Percentiles rank a stretch among this genome's conserved stretches.
phyloP scores from a whole-genome alignment of 2,113 vertebrate species.

The Myotis yumanensis region DNA sequence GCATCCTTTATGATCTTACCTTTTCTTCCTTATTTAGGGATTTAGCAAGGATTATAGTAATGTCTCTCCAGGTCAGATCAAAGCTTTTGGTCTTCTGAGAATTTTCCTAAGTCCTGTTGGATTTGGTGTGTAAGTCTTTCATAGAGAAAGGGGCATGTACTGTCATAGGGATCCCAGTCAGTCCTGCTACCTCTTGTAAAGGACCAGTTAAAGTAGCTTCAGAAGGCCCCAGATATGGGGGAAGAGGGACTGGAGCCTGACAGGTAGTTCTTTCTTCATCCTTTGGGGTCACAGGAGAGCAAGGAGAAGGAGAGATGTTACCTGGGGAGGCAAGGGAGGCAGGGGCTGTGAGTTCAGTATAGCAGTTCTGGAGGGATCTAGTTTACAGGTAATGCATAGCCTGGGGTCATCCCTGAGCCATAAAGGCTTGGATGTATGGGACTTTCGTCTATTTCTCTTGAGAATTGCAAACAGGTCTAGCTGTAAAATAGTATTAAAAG shows the following conservation, averaged over 20 bases:
- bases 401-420: neutral
- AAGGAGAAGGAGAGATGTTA: neutral
- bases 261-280: neutral
- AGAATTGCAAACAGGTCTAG: neutral
- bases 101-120: neutral
- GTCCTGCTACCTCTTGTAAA: neutral
- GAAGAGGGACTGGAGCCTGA: neutral
- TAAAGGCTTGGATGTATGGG: neutral
- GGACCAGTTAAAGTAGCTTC: neutral
- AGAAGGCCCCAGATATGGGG: neutral
- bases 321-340: neutral
- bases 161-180: neutral
- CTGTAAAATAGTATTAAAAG: neutral
- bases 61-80: neutral
- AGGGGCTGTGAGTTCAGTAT: neutral
- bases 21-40: neutral
- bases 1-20: neutral
- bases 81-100: neutral
- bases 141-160: neutral
- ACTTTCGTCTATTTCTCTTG: neutral
- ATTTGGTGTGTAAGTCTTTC: neutral
- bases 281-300: neutral
- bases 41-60: neutral
- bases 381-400: neutral
- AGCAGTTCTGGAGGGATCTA: neutral